Conservation (phyloP, 53 echinoderm and acorn worm species). For the Crossaster papposus region DNA sequence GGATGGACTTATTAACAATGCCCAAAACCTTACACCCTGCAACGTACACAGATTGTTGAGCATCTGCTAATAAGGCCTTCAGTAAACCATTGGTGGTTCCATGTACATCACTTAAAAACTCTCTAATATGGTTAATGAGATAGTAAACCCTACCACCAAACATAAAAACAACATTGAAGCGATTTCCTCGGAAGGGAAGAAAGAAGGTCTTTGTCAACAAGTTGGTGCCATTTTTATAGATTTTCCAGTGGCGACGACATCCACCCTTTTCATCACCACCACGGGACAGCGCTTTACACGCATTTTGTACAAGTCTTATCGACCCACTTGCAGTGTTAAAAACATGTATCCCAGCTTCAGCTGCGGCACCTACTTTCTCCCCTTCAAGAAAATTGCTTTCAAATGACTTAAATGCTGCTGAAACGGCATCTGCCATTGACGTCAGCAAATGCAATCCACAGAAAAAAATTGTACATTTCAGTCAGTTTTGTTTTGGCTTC, state of each 20-base stretch:
- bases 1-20: slow-evolving; percentile 55
- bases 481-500: slow-evolving; percentile 4
- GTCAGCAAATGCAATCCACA: slow-evolving; percentile 62
- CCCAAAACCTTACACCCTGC: slow-evolving; percentile 68
- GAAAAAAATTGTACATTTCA: slow-evolving; percentile 18
- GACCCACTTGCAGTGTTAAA: slow-evolving; percentile 62
- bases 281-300: slow-evolving; percentile 52
- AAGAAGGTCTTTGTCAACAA: slow-evolving; percentile 34
- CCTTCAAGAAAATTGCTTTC: slow-evolving; percentile 42
- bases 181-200: slow-evolving; percentile 43
- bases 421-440: slow-evolving; percentile 65
- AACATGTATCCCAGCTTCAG: slow-evolving; percentile 42
- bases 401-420: slow-evolving; percentile 46
- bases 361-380: slow-evolving; percentile 48
- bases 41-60: slow-evolving; percentile 41
- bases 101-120: slow-evolving; percentile 60
- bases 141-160: slow-evolving; percentile 58
- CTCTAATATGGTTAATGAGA: slow-evolving; percentile 53
- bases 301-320: slow-evolving; percentile 55
- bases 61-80: slow-evolving; percentile 59
- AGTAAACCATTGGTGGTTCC: slow-evolving; percentile 61
- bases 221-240: slow-evolving; percentile 32
- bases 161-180: slow-evolving; percentile 62
- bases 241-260: slow-evolving; percentile 45
- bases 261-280: slow-evolving; percentile 64